These are phyloP conservation scores for Elgaria multicarinata DNA, from an alignment of 2,113 vertebrate species.

Conservation along the genomic window DNA sequence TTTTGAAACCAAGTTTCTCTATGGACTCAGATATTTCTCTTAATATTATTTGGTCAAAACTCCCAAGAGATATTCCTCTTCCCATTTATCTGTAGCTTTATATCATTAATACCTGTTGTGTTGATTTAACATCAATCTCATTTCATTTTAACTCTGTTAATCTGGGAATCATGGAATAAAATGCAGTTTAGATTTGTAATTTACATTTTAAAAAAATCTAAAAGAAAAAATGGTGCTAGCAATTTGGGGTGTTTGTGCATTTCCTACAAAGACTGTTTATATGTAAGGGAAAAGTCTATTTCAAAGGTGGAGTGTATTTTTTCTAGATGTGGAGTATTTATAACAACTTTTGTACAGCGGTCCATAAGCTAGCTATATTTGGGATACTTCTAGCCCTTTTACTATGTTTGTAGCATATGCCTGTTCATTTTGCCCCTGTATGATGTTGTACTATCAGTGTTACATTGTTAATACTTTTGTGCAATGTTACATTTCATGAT, in stretches of 20 bases:
- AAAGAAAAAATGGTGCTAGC: conserved; percentile 79
- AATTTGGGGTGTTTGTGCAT: conserved; percentile 17
- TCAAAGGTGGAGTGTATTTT: conserved; percentile 90
- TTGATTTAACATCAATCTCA: conserved; percentile 17
- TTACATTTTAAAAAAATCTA: conserved; percentile 41
- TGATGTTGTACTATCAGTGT: conserved; percentile 84
- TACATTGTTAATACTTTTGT: conserved; percentile 84
- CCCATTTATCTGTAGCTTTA: not conserved
- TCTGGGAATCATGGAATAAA: conserved; percentile 31
- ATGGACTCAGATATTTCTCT: conserved; percentile 35
- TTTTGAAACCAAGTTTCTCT: conserved; percentile 44
- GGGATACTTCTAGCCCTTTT: conserved; percentile 79
- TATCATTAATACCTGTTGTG: conserved; percentile 7
- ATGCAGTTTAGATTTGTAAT: conserved; percentile 49
- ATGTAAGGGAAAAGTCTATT: conserved; percentile 87
- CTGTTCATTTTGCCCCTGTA: conserved; percentile 72
- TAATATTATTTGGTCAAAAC: conserved; percentile 30
- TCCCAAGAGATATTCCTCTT: conserved; percentile 13
- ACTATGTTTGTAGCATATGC: conserved; percentile 73
- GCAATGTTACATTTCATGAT: conserved; percentile 84
- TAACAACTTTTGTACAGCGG: conserved; percentile 92
- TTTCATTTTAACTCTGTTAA: conserved; percentile 20
- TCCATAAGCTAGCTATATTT: conserved; percentile 84
- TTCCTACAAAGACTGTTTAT: conserved; percentile 86
- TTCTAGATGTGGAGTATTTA: conserved; percentile 96